These are phyloP conservation scores for Argyresthia goedartella DNA, from an alignment of 2,888 invertebrate species.

Conservation along the genomic window DNA sequence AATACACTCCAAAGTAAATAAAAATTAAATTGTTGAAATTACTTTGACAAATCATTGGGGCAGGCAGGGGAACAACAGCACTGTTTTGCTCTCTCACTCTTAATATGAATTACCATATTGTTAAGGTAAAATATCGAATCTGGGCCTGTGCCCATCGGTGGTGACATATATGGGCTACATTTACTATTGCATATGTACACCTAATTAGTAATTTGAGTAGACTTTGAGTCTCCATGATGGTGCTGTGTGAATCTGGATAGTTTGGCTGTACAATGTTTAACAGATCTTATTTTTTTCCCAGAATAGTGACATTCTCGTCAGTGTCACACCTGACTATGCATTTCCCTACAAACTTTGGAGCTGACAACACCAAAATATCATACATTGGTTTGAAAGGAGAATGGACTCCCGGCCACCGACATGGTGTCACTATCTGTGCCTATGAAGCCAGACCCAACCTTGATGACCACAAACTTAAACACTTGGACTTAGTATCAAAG, in stretches of 20 bases:
- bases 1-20: constrained; percentile 91
- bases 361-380: constrained; percentile 85
- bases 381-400: constrained; percentile 97
- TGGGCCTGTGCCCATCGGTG: too few species aligned
- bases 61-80: too few species aligned
- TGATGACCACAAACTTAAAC: constrained; percentile 83
- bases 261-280: too few species aligned
- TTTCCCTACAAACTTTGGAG: constrained; percentile 91
- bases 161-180: too few species aligned
- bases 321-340: constrained; percentile 91
- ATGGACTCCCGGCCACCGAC: constrained; percentile 85
- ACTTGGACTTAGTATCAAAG: constrained; percentile 72
- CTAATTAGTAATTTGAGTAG: too few species aligned
- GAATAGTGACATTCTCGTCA: constrained; percentile 92
- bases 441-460: constrained; percentile 91
- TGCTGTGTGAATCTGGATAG: too few species aligned
- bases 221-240: too few species aligned
- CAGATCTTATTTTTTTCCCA: constrained; percentile 51
- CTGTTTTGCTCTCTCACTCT: too few species aligned
- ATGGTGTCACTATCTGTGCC: constrained; percentile 92
- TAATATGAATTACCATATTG: too few species aligned
- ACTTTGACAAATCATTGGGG: too few species aligned
- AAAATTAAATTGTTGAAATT: neutral
- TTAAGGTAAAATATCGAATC: too few species aligned
- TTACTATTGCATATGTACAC: too few species aligned